These are phyloP conservation scores for Pterocles orientalis DNA, from an alignment of 2,113 vertebrate genomes.

Conservation along the genomic window DNA sequence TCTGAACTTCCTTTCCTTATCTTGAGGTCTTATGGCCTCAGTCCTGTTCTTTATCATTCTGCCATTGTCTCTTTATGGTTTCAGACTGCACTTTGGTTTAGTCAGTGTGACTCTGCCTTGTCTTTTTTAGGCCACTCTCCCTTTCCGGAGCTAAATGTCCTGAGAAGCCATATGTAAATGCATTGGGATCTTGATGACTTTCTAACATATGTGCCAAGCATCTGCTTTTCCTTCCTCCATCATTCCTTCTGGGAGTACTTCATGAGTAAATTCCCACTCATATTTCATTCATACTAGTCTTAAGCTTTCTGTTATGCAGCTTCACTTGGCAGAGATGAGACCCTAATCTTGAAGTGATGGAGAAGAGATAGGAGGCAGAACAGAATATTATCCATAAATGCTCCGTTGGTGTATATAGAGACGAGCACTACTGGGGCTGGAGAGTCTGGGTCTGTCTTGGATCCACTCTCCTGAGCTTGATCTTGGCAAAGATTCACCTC, in stretches of 20 bases:
- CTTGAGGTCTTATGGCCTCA: rapidly evolving
- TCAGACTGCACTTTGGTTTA: neutral
- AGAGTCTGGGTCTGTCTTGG: neutral
- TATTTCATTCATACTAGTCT: neutral
- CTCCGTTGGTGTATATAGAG: neutral
- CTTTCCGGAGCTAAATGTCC: neutral
- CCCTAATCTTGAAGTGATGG: neutral
- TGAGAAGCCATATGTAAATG: neutral
- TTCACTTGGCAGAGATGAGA: neutral
- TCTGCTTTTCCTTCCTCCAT: neutral
- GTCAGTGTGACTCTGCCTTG: neutral
- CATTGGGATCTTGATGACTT: neutral
- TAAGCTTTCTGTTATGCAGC: neutral
- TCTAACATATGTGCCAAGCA: neutral
- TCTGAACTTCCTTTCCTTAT: neutral
- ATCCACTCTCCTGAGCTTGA: neutral
- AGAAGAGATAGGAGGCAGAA: neutral
- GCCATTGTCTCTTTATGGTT: neutral
- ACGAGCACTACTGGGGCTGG: neutral
- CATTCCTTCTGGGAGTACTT: neutral
- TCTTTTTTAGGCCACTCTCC: neutral
- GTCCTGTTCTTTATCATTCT: neutral
- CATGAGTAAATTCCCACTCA: neutral
- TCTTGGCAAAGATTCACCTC: neutral
- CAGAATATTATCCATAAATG: neutral